A percentile compares a stretch with the other conserved stretches of the same genome.
phyloP scores from a whole-genome alignment of 2,113 vertebrate genomes.

The Setophaga petechia region DNA sequence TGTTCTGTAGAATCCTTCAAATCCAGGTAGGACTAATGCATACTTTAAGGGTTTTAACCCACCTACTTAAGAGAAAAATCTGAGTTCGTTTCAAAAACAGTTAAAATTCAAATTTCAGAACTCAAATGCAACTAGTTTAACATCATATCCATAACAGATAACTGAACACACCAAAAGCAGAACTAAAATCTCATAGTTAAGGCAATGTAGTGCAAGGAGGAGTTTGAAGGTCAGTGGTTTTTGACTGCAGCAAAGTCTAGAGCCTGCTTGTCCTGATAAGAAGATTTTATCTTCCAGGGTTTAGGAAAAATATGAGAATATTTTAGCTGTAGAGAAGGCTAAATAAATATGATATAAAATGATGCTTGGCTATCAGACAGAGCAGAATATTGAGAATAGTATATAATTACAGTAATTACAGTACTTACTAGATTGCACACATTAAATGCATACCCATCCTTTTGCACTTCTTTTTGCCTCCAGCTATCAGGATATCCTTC shows the following conservation, averaged over 20 bases:
- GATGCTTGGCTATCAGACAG: not conserved
- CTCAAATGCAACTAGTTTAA: not conserved
- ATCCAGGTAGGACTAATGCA: not conserved
- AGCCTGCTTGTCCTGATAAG: not conserved
- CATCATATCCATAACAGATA: not conserved
- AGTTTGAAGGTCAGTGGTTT: not conserved
- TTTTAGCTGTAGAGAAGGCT: not conserved
- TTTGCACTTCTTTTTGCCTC: not conserved
- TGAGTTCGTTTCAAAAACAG: not conserved
- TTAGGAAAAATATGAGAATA: not conserved
- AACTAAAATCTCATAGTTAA: not conserved
- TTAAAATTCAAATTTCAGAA: not conserved
- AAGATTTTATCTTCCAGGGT: not conserved
- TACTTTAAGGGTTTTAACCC: not conserved
- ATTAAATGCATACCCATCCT: not conserved
- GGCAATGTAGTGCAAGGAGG: not conserved
- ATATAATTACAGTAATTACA: conserved; percentile 34
- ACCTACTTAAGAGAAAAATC: not conserved
- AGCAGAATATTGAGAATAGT: not conserved
- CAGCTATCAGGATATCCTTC: not conserved
- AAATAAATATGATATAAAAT: not conserved
- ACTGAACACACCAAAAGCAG: not conserved
- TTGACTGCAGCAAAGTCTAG: not conserved
- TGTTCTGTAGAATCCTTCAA: not conserved
- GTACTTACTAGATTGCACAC: not conserved